phyloP scores from a whole-genome alignment of 2,113 vertebrate genomes.

The Gobiocypris rarus region DNA sequence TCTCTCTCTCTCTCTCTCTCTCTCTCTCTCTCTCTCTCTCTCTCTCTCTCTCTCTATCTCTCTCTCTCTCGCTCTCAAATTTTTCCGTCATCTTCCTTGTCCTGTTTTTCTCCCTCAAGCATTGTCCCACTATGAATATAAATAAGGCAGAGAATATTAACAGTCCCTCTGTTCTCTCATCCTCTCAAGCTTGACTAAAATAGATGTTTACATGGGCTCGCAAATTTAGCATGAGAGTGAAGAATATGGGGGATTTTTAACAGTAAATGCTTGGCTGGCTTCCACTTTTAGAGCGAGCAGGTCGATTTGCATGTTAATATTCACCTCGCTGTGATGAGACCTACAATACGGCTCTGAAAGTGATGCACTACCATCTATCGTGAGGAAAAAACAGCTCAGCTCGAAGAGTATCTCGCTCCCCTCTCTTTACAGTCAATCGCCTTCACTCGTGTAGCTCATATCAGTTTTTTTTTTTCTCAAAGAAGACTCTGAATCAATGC shows the following conservation, averaged over 20 bases:
- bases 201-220: slow-evolving; percentile 49
- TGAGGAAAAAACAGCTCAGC: background rate
- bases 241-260: slow-evolving; percentile 39
- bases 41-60: background rate
- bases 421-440: background rate
- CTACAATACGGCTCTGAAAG: slow-evolving; percentile 15
- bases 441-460: background rate
- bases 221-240: slow-evolving; percentile 50
- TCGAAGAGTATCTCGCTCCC: background rate
- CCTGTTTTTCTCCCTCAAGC: slow-evolving; percentile 5
- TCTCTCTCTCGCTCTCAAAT: background rate
- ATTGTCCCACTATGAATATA: slow-evolving; percentile 41
- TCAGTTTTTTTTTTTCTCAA: slow-evolving; percentile 4
- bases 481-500: slow-evolving; percentile 17
- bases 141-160: slow-evolving; percentile 51
- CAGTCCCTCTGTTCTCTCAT: slow-evolving; percentile 37
- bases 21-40: background rate
- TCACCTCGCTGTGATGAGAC: background rate
- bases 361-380: background rate
- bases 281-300: slow-evolving; percentile 23
- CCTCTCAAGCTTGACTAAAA: slow-evolving; percentile 50
- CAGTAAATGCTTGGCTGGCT: slow-evolving; percentile 45
- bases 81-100: background rate
- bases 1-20: background rate
- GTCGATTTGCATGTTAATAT: slow-evolving; percentile 52